A percentile compares a stretch with the other conserved stretches of the same genome.
These are phyloP conservation scores for Agonopterix heracliana DNA, from an alignment of 2,888 invertebrate species.

Conservation along the genomic window DNA sequence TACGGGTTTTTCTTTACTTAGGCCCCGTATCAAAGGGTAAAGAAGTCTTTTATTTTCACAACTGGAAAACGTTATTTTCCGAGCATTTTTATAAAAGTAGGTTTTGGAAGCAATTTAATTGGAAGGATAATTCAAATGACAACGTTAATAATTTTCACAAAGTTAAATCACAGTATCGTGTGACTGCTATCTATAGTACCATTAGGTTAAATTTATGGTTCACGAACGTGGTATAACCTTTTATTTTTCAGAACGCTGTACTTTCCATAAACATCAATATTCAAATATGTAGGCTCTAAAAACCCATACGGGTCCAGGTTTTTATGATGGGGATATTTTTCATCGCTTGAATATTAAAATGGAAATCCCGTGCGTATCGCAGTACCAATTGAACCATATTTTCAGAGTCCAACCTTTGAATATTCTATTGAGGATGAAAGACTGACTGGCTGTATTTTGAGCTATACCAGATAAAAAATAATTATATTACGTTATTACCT, in stretches of 20 bases:
- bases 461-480: background rate
- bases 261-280: conserved; percentile 68
- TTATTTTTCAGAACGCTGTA: conserved; percentile 28
- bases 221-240: conserved; percentile 23
- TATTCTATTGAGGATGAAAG: conserved; percentile 63
- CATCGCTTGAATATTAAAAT: conserved; percentile 67
- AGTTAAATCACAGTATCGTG: conserved; percentile 9
- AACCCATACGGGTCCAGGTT: conserved; percentile 61
- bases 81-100: too few species aligned
- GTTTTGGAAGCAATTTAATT: too few species aligned
- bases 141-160: background rate
- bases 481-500: too few species aligned
- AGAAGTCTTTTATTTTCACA: too few species aligned
- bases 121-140: too few species aligned
- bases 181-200: conserved; percentile 26
- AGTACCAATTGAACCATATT: conserved; percentile 63
- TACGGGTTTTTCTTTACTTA: conserved; percentile 7
- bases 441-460: conserved; percentile 28
- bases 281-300: conserved; percentile 58
- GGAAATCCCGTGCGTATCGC: conserved; percentile 54
- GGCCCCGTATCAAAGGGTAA: background rate
- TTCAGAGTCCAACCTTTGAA: conserved; percentile 60
- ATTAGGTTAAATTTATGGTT: conserved; percentile 30
- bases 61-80: too few species aligned
- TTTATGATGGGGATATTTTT: conserved; percentile 66